These are phyloP conservation scores for Orussus abietinus DNA, from an alignment of 1,140 invertebrate species.

Conservation along the genomic window DNA sequence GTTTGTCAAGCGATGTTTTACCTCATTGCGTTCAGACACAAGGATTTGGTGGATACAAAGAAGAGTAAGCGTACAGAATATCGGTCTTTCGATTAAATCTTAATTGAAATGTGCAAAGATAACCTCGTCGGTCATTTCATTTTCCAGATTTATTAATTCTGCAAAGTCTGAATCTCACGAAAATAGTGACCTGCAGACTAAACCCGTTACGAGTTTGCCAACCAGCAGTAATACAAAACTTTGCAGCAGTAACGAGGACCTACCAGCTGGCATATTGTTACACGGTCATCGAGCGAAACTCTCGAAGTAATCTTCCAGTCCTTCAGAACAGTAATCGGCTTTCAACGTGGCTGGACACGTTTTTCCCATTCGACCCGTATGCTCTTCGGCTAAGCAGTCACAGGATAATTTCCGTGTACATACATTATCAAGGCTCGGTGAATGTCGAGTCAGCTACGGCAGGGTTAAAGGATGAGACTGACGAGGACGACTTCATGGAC, in stretches of 20 bases:
- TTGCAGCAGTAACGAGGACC: conserved; percentile 77
- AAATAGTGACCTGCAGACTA: conserved; percentile 76
- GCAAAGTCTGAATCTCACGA: conserved; percentile 75
- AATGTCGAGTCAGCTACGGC: conserved; percentile 22
- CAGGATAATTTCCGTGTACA: conserved; percentile 47
- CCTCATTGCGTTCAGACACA: conserved; percentile 81
- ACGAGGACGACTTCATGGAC: conserved; percentile 42
- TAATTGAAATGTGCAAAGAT: conserved; percentile 8
- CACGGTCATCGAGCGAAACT: conserved; percentile 83
- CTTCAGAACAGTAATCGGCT: conserved; percentile 48
- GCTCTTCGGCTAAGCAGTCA: conserved; percentile 54
- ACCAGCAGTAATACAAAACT: conserved; percentile 72
- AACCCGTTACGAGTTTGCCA: conserved; percentile 83
- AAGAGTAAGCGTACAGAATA: conserved; percentile 60
- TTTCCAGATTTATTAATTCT: conserved; percentile 73
- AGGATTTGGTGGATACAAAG: conserved; percentile 71
- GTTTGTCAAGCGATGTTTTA: conserved; percentile 90
- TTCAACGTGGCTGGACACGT: conserved; percentile 59
- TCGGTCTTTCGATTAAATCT: conserved; percentile 10
- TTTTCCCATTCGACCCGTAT: conserved; percentile 83
- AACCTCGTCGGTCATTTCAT: conserved; percentile 22
- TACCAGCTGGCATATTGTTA: conserved; percentile 92
- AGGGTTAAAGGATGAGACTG: conserved; percentile 18
- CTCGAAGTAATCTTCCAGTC: conserved; percentile 62
- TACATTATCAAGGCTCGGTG: conserved; percentile 41